Percentiles rank a stretch among this genome's conserved stretches.
phyloP scores from a whole-genome alignment of 2,797 vertebrate species.

The Steatocranus sp. region DNA sequence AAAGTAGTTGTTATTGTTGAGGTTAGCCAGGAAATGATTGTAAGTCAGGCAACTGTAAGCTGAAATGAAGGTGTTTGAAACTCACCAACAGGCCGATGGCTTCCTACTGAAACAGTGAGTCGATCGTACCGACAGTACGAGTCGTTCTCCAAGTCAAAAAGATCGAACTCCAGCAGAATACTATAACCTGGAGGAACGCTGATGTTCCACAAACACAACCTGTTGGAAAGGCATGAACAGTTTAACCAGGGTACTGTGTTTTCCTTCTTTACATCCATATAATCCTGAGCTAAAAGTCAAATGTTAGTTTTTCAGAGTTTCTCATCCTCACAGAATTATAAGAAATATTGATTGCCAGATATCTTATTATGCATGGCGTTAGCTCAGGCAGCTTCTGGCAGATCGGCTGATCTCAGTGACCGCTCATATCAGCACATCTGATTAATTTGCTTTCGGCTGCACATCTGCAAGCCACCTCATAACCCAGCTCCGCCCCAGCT shows the following conservation, averaged over 20 bases:
- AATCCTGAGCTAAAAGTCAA: neutral
- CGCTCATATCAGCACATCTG: neutral
- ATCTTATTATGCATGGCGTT: neutral
- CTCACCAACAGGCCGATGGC: slow-evolving; percentile 71
- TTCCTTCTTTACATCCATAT: neutral
- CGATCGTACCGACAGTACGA: slow-evolving; percentile 59
- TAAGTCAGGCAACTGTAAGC: neutral
- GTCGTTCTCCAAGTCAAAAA: slow-evolving; percentile 77
- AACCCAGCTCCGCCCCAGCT: neutral
- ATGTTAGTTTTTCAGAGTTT: neutral
- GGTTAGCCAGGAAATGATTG: neutral
- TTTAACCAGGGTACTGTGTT: neutral
- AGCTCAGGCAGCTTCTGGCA: neutral
- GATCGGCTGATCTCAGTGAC: accelerated
- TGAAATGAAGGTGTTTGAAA: neutral
- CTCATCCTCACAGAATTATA: accelerated
- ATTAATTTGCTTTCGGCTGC: neutral
- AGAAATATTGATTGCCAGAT: accelerated
- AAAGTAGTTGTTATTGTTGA: neutral
- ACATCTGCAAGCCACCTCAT: neutral
- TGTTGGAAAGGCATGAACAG: slow-evolving; percentile 28
- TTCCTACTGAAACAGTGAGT: slow-evolving; percentile 35
- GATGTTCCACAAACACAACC: slow-evolving; percentile 79
- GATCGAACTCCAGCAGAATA: slow-evolving; percentile 72
- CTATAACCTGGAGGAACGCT: slow-evolving; percentile 57